Evolutionary conservation across 2,113 vertebrate genomes (phyloP).

Genomic region (Cygnus atratus): DNA sequence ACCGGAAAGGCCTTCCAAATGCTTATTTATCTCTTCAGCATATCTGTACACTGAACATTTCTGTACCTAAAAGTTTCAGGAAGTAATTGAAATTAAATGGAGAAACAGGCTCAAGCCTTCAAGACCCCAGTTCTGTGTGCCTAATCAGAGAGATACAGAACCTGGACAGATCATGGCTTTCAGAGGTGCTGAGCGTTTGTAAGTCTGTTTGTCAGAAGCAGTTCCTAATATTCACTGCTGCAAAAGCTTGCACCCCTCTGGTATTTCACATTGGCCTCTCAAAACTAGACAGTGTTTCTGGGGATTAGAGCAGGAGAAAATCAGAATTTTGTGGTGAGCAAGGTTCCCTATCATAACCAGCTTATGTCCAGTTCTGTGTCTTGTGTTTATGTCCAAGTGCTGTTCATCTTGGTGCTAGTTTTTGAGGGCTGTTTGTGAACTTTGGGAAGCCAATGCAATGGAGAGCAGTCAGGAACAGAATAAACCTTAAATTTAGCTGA

Average conservation of each 20-base stretch:
- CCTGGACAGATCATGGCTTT: not conserved
- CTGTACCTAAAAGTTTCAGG: not conserved
- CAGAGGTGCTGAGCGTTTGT: not conserved
- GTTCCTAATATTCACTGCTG: not conserved
- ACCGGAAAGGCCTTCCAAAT: not conserved
- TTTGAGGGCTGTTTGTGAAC: not conserved
- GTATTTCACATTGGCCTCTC: not conserved
- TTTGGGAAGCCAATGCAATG: not conserved
- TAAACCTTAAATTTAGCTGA: not conserved
- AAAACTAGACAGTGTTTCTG: not conserved
- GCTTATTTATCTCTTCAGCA: not conserved
- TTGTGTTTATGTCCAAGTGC: not conserved
- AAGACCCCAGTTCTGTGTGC: not conserved
- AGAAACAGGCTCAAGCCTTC: not conserved
- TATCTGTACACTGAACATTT: not conserved
- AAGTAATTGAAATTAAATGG: not conserved
- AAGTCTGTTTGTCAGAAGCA: not conserved
- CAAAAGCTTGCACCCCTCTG: not conserved
- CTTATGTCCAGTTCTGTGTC: not conserved
- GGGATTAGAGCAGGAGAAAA: not conserved
- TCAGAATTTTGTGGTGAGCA: not conserved
- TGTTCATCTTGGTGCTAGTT: not conserved
- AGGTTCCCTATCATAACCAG: not conserved
- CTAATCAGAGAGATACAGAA: fast-evolving
- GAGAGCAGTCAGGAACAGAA: not conserved